phyloP scores from a whole-genome alignment of 1,140 invertebrate genomes.

The Coptotermes formosanus region DNA sequence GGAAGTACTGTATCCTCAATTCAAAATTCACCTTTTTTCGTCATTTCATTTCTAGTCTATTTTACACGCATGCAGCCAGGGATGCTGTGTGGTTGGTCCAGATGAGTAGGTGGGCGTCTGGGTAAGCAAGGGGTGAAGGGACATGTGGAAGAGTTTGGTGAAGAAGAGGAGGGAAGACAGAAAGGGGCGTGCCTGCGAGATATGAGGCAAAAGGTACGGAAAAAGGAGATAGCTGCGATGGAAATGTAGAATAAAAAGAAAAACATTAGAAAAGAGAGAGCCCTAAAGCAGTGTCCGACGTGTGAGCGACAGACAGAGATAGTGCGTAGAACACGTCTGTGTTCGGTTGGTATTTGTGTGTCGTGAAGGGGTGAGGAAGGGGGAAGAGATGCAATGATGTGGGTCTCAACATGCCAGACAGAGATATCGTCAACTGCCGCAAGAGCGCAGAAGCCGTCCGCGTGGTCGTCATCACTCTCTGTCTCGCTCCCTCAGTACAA shows the following conservation, averaged over 20 bases:
- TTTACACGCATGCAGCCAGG: neutral
- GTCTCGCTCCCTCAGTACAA: neutral
- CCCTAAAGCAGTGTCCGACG: neutral
- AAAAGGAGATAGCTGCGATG: neutral
- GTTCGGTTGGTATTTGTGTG: neutral
- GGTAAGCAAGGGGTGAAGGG: neutral
- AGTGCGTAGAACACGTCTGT: neutral
- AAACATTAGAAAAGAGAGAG: neutral
- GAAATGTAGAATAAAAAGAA: neutral
- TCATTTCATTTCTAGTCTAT: neutral
- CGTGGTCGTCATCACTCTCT: neutral
- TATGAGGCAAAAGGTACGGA: neutral
- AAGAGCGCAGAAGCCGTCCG: neutral
- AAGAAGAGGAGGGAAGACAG: neutral
- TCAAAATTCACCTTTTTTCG: too few species aligned
- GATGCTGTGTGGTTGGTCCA: slow-evolving; percentile 16
- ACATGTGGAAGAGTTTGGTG: neutral
- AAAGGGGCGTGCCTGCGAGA: neutral
- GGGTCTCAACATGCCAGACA: neutral
- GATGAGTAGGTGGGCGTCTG: neutral
- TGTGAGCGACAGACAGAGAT: neutral
- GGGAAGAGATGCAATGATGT: neutral
- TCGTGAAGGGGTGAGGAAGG: neutral
- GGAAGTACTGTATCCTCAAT: too few species aligned
- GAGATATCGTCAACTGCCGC: neutral